Percentiles rank a stretch among this genome's conserved stretches.
Conservation (phyloP, 2,113 vertebrate species). For the Seriola quinqueradiata region DNA sequence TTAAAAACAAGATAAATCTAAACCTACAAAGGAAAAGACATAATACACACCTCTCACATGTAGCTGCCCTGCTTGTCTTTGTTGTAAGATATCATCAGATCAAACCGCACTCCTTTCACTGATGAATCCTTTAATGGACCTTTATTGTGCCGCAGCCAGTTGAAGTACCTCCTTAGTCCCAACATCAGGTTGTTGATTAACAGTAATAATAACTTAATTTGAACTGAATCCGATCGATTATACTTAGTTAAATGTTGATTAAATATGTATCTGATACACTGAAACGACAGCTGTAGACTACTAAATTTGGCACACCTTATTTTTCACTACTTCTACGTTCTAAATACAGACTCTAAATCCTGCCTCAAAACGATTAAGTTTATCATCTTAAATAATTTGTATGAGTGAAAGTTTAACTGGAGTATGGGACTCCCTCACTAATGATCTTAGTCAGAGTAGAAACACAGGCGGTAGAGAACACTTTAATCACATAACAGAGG, state of each 20-base stretch:
- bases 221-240: not conserved
- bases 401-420: not conserved
- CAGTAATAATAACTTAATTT: not conserved
- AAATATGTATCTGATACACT: not conserved
- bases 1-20: constrained; percentile 22
- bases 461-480: not conserved
- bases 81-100: not conserved
- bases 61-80: not conserved
- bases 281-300: not conserved
- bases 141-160: not conserved
- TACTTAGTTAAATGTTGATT: not conserved
- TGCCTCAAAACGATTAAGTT: not conserved
- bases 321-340: not conserved
- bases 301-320: not conserved
- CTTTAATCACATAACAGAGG: not conserved
- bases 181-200: not conserved
- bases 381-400: not conserved
- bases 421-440: not conserved
- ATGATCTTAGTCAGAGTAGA: not conserved
- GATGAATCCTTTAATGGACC: not conserved
- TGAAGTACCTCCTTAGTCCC: not conserved
- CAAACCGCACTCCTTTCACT: constrained; percentile 5
- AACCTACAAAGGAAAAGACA: not conserved
- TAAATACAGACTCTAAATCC: not conserved
- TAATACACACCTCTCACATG: not conserved